Evolutionary conservation across 2,113 vertebrate species (phyloP).

Genomic region (Aspiorhynchus laticeps): DNA sequence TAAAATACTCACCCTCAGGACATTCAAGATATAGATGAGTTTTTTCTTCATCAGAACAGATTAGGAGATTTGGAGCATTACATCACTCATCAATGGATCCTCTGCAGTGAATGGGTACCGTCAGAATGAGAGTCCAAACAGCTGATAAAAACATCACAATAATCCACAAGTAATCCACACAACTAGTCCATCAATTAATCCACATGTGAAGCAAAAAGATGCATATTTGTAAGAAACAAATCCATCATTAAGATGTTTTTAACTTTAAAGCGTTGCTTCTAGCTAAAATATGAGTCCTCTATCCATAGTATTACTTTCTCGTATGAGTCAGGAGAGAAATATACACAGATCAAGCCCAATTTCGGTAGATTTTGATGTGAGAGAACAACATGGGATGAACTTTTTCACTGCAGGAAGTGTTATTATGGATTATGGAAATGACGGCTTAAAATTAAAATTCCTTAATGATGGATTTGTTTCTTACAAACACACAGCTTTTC

Average conservation of each 20-base stretch:
- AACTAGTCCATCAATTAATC: not conserved
- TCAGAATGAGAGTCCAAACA: not conserved
- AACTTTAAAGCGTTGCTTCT: not conserved
- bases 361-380: not conserved
- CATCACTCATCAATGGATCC: not conserved
- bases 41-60: not conserved
- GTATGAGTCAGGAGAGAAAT: not conserved
- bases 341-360: not conserved
- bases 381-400: not conserved
- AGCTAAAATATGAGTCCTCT: not conserved
- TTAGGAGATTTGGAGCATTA: not conserved
- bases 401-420: not conserved
- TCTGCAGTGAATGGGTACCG: not conserved
- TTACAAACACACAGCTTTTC: not conserved
- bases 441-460: not conserved
- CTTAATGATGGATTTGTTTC: not conserved
- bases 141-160: too few relatives aligned
- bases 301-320: not conserved
- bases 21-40: not conserved
- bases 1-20: not conserved
- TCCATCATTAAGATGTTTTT: not conserved
- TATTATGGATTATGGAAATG: not conserved
- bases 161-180: too few relatives aligned
- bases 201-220: not conserved
- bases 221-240: too few relatives aligned